Evolutionary conservation across 2,888 invertebrate species (phyloP).

Genomic region (Cremastobaeus sp.): DNA sequence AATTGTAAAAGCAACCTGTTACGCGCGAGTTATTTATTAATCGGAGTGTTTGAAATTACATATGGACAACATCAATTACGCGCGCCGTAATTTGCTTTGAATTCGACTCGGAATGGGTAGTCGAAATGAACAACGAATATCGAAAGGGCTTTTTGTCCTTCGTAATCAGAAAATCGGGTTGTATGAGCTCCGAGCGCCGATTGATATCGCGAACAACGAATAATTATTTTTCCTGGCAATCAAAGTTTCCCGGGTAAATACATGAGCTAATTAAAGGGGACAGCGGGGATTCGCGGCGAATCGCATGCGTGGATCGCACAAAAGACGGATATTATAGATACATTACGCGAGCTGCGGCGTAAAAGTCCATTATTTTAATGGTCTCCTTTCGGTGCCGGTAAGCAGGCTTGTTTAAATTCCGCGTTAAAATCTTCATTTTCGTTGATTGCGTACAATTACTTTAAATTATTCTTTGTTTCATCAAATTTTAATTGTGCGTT

Average conservation of each 20-base stretch:
- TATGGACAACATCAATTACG: no score
- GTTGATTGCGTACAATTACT: conserved; percentile 13
- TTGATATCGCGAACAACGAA: no score
- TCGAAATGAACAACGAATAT: no score
- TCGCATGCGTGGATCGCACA: conserved; percentile 42
- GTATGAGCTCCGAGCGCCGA: no score
- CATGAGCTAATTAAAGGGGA: conserved; percentile 18
- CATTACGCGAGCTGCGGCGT: conserved; percentile 30
- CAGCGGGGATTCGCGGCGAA: conserved; percentile 28
- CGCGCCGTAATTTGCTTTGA: no score
- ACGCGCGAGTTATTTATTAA: no score
- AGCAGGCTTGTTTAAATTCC: conserved; percentile 16
- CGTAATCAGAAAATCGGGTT: no score
- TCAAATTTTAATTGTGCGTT: conserved; percentile 6
- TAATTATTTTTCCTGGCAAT: no score
- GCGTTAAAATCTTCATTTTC: conserved; percentile 24
- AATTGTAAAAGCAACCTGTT: no score
- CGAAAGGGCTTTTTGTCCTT: no score
- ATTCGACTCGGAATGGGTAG: no score
- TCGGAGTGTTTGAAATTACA: no score
- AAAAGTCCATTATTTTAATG: conserved; percentile 31
- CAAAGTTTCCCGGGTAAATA: conserved; percentile 35
- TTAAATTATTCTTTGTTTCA: conserved; percentile 15
- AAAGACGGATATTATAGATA: conserved; percentile 54
- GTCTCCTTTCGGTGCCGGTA: conserved; percentile 6